These are phyloP conservation scores for Acronicta psi DNA, from an alignment of 2,888 invertebrate species.

Conservation along the genomic window DNA sequence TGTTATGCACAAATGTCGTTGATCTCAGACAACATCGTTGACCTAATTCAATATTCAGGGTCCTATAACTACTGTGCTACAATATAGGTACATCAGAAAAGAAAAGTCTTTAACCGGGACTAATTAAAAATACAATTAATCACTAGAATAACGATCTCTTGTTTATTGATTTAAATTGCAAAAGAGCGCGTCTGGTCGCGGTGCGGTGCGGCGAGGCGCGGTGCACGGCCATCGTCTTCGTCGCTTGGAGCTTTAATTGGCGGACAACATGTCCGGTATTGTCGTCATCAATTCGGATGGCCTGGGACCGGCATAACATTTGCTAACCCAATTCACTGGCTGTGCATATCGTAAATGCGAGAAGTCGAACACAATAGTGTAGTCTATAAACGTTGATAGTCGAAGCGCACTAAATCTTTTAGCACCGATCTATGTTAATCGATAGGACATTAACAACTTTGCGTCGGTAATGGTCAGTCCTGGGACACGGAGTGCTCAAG, in stretches of 20 bases:
- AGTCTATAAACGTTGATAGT: conserved; percentile 67
- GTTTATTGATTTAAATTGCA: conserved; percentile 79
- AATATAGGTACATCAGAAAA: neutral
- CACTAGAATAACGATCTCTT: conserved; percentile 71
- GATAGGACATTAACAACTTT: conserved; percentile 83
- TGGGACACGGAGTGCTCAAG: conserved; percentile 77
- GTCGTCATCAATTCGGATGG: conserved; percentile 58
- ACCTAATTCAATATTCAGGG: conserved; percentile 12
- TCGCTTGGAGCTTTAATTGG: conserved; percentile 69
- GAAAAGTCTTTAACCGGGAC: conserved; percentile 56
- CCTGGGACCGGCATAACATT: conserved; percentile 70
- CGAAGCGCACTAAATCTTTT: conserved; percentile 76
- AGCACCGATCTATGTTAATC: conserved; percentile 84
- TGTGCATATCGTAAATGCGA: conserved; percentile 62
- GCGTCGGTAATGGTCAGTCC: conserved; percentile 83
- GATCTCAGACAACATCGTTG: conserved; percentile 6
- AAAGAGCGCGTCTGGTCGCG: conserved; percentile 67
- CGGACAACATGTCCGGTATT: conserved; percentile 67
- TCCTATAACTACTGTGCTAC: too few relatives aligned
- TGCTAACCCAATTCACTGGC: conserved; percentile 57
- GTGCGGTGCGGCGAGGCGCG: conserved; percentile 63
- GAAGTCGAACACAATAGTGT: conserved; percentile 69
- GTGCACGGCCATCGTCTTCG: conserved; percentile 56
- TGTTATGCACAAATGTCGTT: conserved; percentile 20
- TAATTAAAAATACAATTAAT: conserved; percentile 72